Evolutionary conservation across 2,797 vertebrate genomes (phyloP), one percentile per base, ranked within the genome.

Genomic region (Chrysocyon brachyurus): DNA sequence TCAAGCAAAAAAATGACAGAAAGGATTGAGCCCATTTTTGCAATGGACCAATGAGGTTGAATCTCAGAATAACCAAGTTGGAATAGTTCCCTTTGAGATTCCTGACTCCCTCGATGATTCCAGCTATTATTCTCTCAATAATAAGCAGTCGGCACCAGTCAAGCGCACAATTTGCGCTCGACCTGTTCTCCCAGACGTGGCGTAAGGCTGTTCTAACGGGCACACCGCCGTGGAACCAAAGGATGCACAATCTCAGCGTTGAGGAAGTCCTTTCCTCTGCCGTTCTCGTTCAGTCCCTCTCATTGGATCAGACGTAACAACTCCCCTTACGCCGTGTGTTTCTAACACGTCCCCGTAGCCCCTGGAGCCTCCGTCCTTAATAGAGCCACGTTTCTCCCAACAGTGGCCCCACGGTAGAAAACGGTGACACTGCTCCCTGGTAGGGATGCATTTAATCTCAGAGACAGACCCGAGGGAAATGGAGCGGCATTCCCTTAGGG

Each of bases 1-100:
- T 87, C 49, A 81, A 75, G 49, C 22, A 59, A 86, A 92, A 63
- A 96, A 93, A 90, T 63, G 26, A 93, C 81, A 90, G 26, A 61
- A 77, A 70, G 22, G 31, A 85, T 1, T 85, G 54, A 84, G 26
- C n/a, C 54, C 40, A 40, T 40, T 40, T 40, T 40, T 28, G 8
- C 16, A 33, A 78, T 22, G 75, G 72, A 72, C 61, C 28, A 46
- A 4, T 85, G 86, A 95, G 64, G 59, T 17, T 33, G n/a, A 91
- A 36, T 91, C 31, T 90, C 79, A 49, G 4, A 33, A 14, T 59
- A 49, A 78, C 17, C 49, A 31, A 15, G 19, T 26, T 40, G 40
- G 63, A 78, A 19, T 40, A 21, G 73, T 61, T 61, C 24, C 28
- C 54, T 86, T 66, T 52, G 17, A 91, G 31, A 70, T 19, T n/a